Percentiles rank a stretch among this genome's conserved stretches.
phyloP scores from a whole-genome alignment of 2,113 vertebrate species.

The Pteropus alecto region DNA sequence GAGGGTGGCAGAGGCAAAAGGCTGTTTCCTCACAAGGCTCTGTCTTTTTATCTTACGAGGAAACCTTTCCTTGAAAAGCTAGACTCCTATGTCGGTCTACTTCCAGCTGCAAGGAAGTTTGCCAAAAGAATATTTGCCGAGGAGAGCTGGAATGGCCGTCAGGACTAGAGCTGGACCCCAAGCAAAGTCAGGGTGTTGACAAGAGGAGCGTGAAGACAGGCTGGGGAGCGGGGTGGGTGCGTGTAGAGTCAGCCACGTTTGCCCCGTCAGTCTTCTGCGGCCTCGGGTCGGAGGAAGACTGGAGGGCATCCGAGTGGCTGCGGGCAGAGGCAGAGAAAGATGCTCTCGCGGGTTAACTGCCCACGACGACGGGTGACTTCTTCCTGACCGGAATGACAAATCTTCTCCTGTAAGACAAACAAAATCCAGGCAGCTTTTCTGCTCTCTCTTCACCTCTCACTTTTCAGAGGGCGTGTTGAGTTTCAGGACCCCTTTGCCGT shows the following conservation, averaged over 20 bases:
- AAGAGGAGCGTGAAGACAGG: background rate
- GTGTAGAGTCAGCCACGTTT: fast-evolving
- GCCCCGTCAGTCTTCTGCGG: background rate
- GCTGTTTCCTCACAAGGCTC: background rate
- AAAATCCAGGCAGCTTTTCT: background rate
- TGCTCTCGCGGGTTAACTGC: conserved; percentile 26
- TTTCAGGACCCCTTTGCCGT: background rate
- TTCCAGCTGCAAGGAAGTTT: background rate
- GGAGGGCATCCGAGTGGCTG: background rate
- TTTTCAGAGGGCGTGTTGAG: background rate
- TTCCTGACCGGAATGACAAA: background rate
- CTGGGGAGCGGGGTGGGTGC: no score
- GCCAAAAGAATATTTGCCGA: background rate
- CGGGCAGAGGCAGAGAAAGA: background rate
- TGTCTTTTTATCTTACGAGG: background rate
- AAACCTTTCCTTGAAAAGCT: background rate
- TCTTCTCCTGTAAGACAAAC: conserved; percentile 52
- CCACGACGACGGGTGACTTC: conserved; percentile 31
- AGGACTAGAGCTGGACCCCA: background rate
- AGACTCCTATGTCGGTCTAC: background rate
- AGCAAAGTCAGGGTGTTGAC: background rate
- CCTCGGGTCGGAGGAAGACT: background rate
- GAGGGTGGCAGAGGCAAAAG: background rate
- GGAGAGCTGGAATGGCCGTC: background rate
- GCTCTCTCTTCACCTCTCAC: background rate